These are phyloP conservation scores for Rhynchophorus ferrugineus DNA, from an alignment of 1,140 invertebrate genomes.

Conservation along the genomic window DNA sequence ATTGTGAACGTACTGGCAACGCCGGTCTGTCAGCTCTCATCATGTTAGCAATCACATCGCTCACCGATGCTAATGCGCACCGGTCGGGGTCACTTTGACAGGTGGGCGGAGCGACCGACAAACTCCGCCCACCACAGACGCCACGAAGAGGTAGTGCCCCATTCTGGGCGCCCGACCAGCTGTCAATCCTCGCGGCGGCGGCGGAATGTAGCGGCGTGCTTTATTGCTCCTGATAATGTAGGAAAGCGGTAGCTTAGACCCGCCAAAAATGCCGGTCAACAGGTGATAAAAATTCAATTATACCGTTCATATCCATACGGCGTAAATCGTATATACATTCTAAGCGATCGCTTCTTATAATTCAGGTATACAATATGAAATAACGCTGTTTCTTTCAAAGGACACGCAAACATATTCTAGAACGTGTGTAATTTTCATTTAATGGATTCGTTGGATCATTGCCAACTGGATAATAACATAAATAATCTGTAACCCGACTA, in stretches of 20 bases:
- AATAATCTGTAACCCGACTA: too few species aligned
- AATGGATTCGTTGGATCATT: too few species aligned
- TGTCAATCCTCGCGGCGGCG: slow-evolving; percentile 19
- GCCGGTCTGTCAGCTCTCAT: slow-evolving; percentile 40
- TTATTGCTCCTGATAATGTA: slow-evolving; percentile 24
- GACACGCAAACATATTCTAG: too few species aligned
- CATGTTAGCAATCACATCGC: slow-evolving; percentile 38
- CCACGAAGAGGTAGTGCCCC: slow-evolving; percentile 17
- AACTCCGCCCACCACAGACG: slow-evolving; percentile 25
- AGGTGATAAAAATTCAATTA: slow-evolving; percentile 1
- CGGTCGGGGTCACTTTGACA: slow-evolving; percentile 41
- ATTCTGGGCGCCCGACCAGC: slow-evolving; percentile 21
- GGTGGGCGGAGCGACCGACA: slow-evolving; percentile 31
- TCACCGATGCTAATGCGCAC: slow-evolving; percentile 33
- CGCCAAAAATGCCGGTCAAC: slow-evolving; percentile 12
- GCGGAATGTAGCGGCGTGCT: slow-evolving; percentile 19
- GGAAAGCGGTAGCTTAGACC: slow-evolving; percentile 2
- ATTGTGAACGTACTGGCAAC: slow-evolving; percentile 12
- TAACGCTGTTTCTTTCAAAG: too few species aligned
- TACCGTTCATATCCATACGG: background rate
- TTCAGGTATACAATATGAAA: too few species aligned
- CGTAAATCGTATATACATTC: too few species aligned
- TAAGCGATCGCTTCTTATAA: too few species aligned
- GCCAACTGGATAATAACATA: too few species aligned
- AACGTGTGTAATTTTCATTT: too few species aligned